These are phyloP conservation scores for Nothoprocta perdicaria DNA, from an alignment of 2,113 vertebrate genomes.

Conservation along the genomic window DNA sequence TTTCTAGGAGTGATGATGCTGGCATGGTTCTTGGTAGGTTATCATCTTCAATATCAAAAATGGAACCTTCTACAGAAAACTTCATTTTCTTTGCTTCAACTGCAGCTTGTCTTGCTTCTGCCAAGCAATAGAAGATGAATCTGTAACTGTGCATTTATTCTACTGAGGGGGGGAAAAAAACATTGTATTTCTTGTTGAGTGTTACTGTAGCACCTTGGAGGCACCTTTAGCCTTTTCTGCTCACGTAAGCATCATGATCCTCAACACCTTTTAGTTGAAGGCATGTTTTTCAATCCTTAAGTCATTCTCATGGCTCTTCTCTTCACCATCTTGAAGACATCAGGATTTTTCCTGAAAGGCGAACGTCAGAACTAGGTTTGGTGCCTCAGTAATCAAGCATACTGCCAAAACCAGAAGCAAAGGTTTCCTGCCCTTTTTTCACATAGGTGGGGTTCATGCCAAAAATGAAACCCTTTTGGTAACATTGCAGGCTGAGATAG, in stretches of 20 bases:
- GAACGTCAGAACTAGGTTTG: rapidly evolving
- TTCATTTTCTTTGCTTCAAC: not conserved
- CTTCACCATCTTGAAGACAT: not conserved
- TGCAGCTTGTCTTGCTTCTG: not conserved
- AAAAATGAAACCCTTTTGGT: rapidly evolving
- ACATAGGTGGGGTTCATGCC: not conserved
- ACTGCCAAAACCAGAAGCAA: not conserved
- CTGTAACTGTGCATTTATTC: not conserved
- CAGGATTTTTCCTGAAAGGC: rapidly evolving
- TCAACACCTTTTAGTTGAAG: rapidly evolving
- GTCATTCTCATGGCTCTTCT: rapidly evolving
- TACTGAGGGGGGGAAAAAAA: not conserved
- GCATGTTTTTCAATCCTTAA: rapidly evolving
- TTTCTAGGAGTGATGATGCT: not conserved
- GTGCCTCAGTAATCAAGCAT: rapidly evolving
- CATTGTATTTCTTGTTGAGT: not conserved
- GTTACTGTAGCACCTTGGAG: not conserved
- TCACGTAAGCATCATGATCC: not conserved
- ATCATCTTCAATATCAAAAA: not conserved
- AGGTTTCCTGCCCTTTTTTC: rapidly evolving
- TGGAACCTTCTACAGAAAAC: not conserved
- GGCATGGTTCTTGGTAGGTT: not conserved
- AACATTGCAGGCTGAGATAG: not conserved
- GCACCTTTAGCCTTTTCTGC: not conserved
- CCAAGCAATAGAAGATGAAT: not conserved